Evolutionary conservation across 2,797 vertebrate species (phyloP), one percentile per base, ranked within the genome.

Genomic region (Yasuhikotakia modesta): DNA sequence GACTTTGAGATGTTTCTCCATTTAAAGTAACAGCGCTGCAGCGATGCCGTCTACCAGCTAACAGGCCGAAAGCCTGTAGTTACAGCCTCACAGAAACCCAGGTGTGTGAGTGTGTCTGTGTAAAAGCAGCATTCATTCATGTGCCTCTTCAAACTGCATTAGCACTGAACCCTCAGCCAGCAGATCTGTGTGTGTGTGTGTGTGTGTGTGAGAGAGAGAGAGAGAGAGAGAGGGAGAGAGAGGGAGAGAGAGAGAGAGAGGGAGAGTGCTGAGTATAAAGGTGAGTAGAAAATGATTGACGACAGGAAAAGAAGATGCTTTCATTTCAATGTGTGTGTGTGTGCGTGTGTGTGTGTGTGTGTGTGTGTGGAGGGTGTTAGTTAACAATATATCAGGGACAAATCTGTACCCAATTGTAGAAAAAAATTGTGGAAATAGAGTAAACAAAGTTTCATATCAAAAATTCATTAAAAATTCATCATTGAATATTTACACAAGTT

Each of bases 41-140:
- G 17, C 16, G 50, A 27, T 7, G 30, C 61, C 66, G 69, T 77
- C 66, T 50, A 50, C 11, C 55, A 17, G 39, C 61, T 69, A 13
- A 19, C 35, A 46, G 27, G 27, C 66, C 55, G 61, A 77, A 77
- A 70, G 24, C 43, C 27, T 61, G 19, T 70, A 70, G 70, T 77
- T 77, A 77, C 66, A 60, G 45, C n/a, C 66, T 77, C 61, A 24
- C 19, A 77, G 65, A 77, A 77, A 50, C 55, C 53, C 75, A 70
- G 75, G 75, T 77, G 75, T 77, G 55, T 24, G 55, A 77, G 75
- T 61, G 75, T 70, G 75, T 77, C 65, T 55, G 70, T 77, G 69
- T 69, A 77, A 77, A 77, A 43, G 55, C 65, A 43, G 61, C 61
- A 53, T 50, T 50, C 74, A 58, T 60, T 69, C 74, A 76, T 50